phyloP scores from a whole-genome alignment of 1,140 invertebrate genomes.

The Spodoptera frugiperda region DNA sequence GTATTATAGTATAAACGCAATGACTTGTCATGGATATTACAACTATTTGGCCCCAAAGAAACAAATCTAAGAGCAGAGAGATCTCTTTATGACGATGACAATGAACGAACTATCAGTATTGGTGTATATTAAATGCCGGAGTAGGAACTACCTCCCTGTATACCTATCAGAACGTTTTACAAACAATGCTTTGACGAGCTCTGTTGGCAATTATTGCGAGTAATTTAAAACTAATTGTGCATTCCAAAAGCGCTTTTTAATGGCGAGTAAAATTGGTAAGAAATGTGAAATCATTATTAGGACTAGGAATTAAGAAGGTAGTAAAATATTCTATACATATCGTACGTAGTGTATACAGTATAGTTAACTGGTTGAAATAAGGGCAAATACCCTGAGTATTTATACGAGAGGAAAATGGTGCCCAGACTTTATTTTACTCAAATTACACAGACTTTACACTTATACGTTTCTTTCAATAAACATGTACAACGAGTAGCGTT shows the following conservation, averaged over 20 bases:
- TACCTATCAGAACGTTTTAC: slow-evolving; percentile 15
- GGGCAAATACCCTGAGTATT: not conserved
- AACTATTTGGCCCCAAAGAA: slow-evolving; percentile 83
- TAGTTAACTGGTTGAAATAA: not conserved
- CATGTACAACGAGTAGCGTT: no score
- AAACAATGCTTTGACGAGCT: slow-evolving; percentile 3
- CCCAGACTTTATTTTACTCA: no score
- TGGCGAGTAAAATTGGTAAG: slow-evolving; percentile 23
- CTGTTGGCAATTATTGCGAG: slow-evolving; percentile 3
- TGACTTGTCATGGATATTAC: slow-evolving; percentile 81
- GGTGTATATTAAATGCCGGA: slow-evolving; percentile 53
- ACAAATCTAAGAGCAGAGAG: slow-evolving; percentile 75
- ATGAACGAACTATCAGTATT: slow-evolving; percentile 44
- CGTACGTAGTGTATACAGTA: not conserved
- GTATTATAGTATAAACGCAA: slow-evolving; percentile 61
- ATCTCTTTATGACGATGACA: slow-evolving; percentile 59
- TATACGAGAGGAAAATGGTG: not conserved
- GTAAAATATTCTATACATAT: slow-evolving; percentile 7
- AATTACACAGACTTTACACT: no score
- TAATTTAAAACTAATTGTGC: slow-evolving; percentile 1
- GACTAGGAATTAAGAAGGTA: slow-evolving; percentile 36
- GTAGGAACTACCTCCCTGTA: slow-evolving; percentile 58
- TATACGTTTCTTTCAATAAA: no score
- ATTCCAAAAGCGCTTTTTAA: slow-evolving; percentile 15
- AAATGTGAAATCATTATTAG: slow-evolving; percentile 24